Conservation (phyloP, 2,113 vertebrate genomes). For the Oreochromis aureus region DNA sequence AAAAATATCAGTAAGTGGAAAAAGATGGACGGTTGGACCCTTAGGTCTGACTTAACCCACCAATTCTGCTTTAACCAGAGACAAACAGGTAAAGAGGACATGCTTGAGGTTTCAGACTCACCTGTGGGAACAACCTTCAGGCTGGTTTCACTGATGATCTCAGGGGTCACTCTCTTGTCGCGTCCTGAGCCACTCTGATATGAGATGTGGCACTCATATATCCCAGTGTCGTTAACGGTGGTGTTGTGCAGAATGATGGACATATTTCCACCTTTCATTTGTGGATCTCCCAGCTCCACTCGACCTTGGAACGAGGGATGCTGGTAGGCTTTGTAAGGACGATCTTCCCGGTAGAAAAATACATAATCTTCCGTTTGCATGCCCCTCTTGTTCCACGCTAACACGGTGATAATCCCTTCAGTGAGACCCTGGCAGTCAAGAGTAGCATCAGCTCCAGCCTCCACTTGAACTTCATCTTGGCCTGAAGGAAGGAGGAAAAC, state of each 20-base stretch:
- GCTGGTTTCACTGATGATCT: accelerated
- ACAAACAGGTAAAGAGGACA: not conserved
- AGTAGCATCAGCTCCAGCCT: not conserved
- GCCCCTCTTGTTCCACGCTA: not conserved
- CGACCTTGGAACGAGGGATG: accelerated
- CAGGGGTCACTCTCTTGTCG: accelerated
- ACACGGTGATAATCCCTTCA: not conserved
- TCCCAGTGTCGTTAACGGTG: accelerated
- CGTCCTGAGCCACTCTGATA: not conserved
- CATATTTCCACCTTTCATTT: not conserved
- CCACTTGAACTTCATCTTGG: accelerated
- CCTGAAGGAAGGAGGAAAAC: not conserved
- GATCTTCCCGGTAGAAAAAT: accelerated
- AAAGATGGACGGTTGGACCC: not conserved
- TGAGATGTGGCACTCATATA: not conserved
- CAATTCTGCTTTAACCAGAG: accelerated
- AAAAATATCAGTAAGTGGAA: not conserved
- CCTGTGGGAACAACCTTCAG: not conserved
- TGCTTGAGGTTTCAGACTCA: not conserved
- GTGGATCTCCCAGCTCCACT: not conserved
- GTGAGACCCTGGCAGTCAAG: not conserved
- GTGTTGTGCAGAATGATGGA: not conserved
- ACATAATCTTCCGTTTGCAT: not conserved
- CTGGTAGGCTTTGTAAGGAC: not conserved
- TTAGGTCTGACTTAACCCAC: not conserved